Evolutionary conservation across 2,113 vertebrate genomes (phyloP), one percentile per base, ranked within the genome.

Genomic region (Notothenia coriiceps): DNA sequence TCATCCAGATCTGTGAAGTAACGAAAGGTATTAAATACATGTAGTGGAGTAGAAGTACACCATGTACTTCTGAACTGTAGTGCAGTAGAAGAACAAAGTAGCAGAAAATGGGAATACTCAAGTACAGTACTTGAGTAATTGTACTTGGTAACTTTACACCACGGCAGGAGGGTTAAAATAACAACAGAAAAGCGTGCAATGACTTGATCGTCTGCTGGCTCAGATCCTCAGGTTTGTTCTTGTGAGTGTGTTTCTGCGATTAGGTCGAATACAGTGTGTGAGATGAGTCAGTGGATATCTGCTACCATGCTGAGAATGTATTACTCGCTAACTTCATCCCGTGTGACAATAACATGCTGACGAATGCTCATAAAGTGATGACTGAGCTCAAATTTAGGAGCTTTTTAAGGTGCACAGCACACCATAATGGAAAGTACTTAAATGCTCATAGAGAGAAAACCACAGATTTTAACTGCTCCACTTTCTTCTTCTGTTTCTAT

Each of bases 351-450:
- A 77, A 86, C 70, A 66, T 64, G 88, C 86, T 87, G 88, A 88
- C 69, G 22, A 84, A 85, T 13, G 78, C 85, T 73, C 80, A 70
- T 85, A 85, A 88, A 91, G 40, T 51, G 80, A 87, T 89, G 84
- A 90, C 90, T 18, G 52, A 3, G 83, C 85, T 85, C 64, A 69
- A 86, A 90, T 67, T 61, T 70, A 64, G 79, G 76, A 81, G 80
- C 85, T 89, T 87, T 89, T 88, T 87, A 25, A 40, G 40, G 29
- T 77, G 76, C 20, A 18, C 11, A 14, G 76, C 20, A 18, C 11
- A 17, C 25, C 82, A 74, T 90, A 84, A 91, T 91, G 88, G 89
- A 89, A 92, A 91, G 85, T 83, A 77, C 44, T 90, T 74, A 64
- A 80, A 80, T 65, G 71, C 67, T 80, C 65, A 73, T 75, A 0